phyloP scores from a whole-genome alignment of 2,797 vertebrate genomes.

The Selene dorsalis region DNA sequence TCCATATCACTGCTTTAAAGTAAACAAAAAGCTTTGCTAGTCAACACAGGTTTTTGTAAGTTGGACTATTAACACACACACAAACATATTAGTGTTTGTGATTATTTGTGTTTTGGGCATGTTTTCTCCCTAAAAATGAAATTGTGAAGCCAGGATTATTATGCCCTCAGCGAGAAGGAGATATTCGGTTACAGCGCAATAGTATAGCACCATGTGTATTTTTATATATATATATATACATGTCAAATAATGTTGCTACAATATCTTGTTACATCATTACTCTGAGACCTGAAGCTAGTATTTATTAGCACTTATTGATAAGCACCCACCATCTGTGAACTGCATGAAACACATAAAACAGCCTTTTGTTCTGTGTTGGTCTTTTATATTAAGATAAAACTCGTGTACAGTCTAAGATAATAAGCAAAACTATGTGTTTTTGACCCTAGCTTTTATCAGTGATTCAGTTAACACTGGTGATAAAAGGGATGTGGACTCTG shows the following conservation, averaged over 20 bases:
- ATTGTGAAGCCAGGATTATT: not conserved
- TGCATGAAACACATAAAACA: conserved; percentile 6
- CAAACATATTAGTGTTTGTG: not conserved
- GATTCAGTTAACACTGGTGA: conserved; percentile 42
- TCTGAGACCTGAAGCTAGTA: not conserved
- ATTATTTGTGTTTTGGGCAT: not conserved
- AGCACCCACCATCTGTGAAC: not conserved
- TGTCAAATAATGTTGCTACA: too few relatives aligned
- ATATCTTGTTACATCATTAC: not conserved
- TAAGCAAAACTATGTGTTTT: conserved; percentile 37
- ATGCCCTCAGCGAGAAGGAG: not conserved
- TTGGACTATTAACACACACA: not conserved
- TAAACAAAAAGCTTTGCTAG: not conserved
- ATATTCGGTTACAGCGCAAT: not conserved
- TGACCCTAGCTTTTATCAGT: conserved; percentile 41
- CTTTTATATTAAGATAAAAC: conserved; percentile 25
- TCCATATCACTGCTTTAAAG: conserved; percentile 18
- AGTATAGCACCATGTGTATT: not conserved
- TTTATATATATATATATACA: too few relatives aligned
- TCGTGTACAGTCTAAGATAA: conserved; percentile 24
- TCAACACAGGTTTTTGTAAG: not conserved
- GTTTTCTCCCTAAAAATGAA: conserved; percentile 4
- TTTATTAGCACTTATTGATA: not conserved
- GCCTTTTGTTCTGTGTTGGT: conserved; percentile 9
- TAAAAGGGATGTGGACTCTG: conserved; percentile 40